Evolutionary conservation across 30 jellyfish, hydroid and myxozoan species (phyloP).

Genomic region (Hydractinia echinata): DNA sequence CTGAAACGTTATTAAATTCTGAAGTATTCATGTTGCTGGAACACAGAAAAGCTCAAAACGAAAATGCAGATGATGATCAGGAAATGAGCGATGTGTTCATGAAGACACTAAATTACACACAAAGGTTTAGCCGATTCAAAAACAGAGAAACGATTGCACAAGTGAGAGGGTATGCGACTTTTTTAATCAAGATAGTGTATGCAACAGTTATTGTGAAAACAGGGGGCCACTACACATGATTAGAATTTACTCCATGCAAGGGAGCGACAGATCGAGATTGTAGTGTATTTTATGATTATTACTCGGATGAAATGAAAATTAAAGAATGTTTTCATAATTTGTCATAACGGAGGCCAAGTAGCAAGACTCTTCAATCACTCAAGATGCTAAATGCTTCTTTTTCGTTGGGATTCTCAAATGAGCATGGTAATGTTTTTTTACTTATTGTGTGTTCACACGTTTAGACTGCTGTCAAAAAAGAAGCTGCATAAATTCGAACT

Average conservation of each 20-base stretch:
- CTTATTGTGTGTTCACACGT: background rate
- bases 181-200: background rate
- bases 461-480: slow-evolving; percentile 78
- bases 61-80: slow-evolving; percentile 93
- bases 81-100: slow-evolving; percentile 97
- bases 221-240: too few species aligned
- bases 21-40: slow-evolving; percentile 97
- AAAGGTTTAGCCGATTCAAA: slow-evolving; percentile 81
- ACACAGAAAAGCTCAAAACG: slow-evolving; percentile 92
- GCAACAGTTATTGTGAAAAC: too few species aligned
- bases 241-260: too few species aligned
- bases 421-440: background rate
- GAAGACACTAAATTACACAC: slow-evolving; percentile 83
- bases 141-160: slow-evolving; percentile 98
- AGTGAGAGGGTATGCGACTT: slow-evolving; percentile 85
- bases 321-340: background rate
- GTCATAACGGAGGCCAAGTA: too few species aligned
- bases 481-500: slow-evolving; percentile 85
- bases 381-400: too few species aligned
- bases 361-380: too few species aligned
- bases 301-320: background rate
- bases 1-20: slow-evolving; percentile 81
- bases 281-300: too few species aligned
- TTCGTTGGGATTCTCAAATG: too few species aligned
- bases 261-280: too few species aligned